Base-by-base conservation (phyloP, 2,888 invertebrate species). In the Caenorhabditis zanzibari region DNA sequence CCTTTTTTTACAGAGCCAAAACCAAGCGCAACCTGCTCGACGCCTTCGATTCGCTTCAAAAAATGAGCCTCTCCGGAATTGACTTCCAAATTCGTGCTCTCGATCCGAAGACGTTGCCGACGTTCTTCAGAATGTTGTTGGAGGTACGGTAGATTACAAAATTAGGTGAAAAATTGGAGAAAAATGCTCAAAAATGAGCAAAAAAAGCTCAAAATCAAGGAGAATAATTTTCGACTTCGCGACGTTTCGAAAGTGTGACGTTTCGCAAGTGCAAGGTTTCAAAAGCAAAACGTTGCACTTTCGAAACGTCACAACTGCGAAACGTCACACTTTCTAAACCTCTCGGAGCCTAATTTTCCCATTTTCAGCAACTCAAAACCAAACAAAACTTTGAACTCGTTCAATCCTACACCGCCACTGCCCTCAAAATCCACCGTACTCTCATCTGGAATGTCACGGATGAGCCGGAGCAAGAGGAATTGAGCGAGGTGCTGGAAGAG, bases 341-440 rank as follows among this genome's bases (percentile, higher is more conserved):
- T 16, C 44, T n/a, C 44, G 14, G 7, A 5, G 7, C 44, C 47
- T 5, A 19, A 5, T 47, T 47, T 47, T 5, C 16, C 44, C 0
- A 0, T 2, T 16, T 47, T 5, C 47, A 47, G 47, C 19, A 12
- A 0, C 94, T 98, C 47, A 94, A 94, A 87, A 95, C 95, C 2
- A 96, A 96, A 90, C 94, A 93, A 84, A 95, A 97, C 93, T 98
- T 96, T 93, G 98, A 98, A 93, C 93, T 97, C 74, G 95, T 95
- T 0, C 96, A 97, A 92, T 95, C 97, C 0, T 98, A 97, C 93
- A 94, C 98, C 81, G 95, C 95, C 59, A 94, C 97, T 58, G 97
- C 96, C 93, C 93, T 98, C 41, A 97, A 97, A 93, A 94, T 95
- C 76, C 91, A 91, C 69, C 84, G 88, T 83, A 80, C 26, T n/a